Evolutionary conservation across 2,113 vertebrate genomes (phyloP).

Genomic region (Willisornis vidua): DNA sequence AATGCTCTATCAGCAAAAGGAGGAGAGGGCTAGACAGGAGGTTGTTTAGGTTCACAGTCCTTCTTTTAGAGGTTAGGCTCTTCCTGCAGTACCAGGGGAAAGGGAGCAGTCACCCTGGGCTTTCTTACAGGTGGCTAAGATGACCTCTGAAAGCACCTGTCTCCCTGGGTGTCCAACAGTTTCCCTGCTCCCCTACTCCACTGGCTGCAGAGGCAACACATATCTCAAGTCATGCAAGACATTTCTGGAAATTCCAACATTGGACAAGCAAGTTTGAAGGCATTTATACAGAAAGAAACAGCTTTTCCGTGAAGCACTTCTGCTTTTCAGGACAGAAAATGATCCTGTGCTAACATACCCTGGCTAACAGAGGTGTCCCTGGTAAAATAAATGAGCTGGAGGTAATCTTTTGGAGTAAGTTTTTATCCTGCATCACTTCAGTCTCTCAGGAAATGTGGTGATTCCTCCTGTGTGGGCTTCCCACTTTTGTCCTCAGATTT

Average conservation of each 20-base stretch:
- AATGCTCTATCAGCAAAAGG: background rate
- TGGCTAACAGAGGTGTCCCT: background rate
- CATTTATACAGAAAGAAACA: background rate
- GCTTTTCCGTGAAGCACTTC: background rate
- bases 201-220: background rate
- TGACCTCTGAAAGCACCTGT: background rate
- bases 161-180: no score
- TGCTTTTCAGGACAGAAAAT: background rate
- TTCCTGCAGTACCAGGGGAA: background rate
- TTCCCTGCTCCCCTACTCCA: background rate
- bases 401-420: background rate
- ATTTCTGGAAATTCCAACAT: background rate
- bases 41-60: background rate
- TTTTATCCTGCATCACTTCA: background rate
- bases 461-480: accelerated
- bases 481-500: background rate
- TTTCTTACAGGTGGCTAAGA: background rate
- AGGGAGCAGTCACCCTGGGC: background rate
- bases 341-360: background rate
- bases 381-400: background rate
- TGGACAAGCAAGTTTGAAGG: background rate
- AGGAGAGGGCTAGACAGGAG: background rate
- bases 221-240: background rate
- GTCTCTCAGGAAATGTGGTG: background rate
- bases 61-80: background rate